phyloP scores from a whole-genome alignment of 2,113 vertebrate species.

The Thryonomys swinderianus region DNA sequence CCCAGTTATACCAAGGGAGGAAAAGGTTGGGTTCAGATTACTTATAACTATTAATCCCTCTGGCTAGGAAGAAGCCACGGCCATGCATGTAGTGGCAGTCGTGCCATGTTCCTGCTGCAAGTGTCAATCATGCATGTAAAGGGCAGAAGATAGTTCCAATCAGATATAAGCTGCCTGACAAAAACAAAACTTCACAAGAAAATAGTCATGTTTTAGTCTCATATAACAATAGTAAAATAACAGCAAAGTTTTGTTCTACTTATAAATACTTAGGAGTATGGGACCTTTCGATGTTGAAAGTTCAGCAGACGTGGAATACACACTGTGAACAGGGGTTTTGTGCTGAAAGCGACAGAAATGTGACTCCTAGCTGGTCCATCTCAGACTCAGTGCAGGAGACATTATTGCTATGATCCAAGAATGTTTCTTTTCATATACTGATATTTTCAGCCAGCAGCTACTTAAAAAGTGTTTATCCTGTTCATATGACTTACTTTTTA shows the following conservation, averaged over 20 bases:
- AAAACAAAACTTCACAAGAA: not conserved
- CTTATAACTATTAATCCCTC: not conserved
- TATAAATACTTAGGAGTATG: not conserved
- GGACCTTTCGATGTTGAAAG: not conserved
- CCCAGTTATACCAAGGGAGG: not conserved
- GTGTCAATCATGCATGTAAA: not conserved
- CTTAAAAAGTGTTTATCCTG: not conserved
- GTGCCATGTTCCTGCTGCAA: not conserved
- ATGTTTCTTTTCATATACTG: not conserved
- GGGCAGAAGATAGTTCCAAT: not conserved
- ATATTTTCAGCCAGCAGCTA: not conserved
- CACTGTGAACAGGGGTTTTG: not conserved
- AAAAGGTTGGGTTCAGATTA: not conserved
- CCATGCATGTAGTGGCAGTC: not conserved
- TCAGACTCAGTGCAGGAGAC: not conserved
- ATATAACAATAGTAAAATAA: not conserved
- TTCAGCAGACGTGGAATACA: not conserved
- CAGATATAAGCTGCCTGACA: not conserved
- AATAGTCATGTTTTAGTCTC: not conserved
- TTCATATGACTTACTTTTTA: not conserved
- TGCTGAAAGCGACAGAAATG: not conserved
- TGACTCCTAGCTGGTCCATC: not conserved
- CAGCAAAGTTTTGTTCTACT: not conserved
- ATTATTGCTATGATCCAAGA: not conserved
- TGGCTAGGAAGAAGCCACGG: not conserved